Base-by-base conservation (phyloP, 2,113 vertebrate genomes). In the Microcebus murinus region DNA sequence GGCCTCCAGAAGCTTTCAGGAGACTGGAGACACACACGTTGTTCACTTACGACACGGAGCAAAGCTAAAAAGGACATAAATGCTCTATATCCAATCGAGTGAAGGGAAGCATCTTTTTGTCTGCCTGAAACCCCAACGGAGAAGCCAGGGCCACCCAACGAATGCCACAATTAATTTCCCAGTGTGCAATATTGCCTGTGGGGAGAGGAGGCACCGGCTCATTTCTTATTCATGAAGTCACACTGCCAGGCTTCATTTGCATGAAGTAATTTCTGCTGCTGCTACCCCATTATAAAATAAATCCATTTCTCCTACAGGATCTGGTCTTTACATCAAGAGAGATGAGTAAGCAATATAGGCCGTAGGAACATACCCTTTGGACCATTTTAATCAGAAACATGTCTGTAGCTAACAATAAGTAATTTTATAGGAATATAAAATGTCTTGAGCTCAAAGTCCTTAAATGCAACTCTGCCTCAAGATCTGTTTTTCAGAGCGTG, bases 191-290 rank as follows among this genome's bases (percentile, higher is more conserved):
- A 93, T 87, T 52, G 96, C 95, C 97, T 97, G 93, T 96, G 95
- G 97, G 96, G 96, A 97, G 89, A 98, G 94, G 94, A 97, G 94
- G 94, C 25, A 13, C 94, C 14, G 34, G 59, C 34, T 98, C 95
- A 98, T 97, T 98, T 97, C 97, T 97, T 97, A 98, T 98, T 98
- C 97, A 96, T 97, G 96, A 98, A 97, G 92, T 97, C 96, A 97
- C 61, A 71, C 96, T 97, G 98, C 84, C 90, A 97, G 86, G 82
- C 91, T 96, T 98, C 96, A 98, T 98, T 98, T 98, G 97, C 98
- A 98, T 98, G 94, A 97, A 98, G 96, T 31, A 96, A 97, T 97
- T 96, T 98, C 96, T 97, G 86, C 71, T 80, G 80, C 87, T 67
- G 85, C 57, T 94, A 63, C 57, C 52, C 76, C 21, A 25, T 52